These are phyloP conservation scores for Ceratina australensis DNA, from an alignment of 1,140 invertebrate genomes.

Conservation along the genomic window DNA sequence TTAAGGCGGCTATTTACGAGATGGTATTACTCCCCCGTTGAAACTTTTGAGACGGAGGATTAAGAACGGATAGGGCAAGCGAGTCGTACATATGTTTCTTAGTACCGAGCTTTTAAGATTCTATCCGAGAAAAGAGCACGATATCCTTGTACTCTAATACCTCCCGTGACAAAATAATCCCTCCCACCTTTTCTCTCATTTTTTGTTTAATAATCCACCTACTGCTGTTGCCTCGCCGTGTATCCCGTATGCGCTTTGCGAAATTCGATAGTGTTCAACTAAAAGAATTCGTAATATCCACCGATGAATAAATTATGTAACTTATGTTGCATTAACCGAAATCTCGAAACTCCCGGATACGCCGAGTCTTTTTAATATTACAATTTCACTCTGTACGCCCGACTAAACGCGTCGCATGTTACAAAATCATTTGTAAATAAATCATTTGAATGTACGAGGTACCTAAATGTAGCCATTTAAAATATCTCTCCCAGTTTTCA, in stretches of 20 bases:
- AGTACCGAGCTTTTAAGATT: constrained; percentile 5
- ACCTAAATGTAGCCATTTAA: too few relatives aligned
- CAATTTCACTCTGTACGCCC: too few relatives aligned
- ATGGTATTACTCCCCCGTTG: neutral
- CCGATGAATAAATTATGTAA: constrained; percentile 27
- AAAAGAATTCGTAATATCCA: constrained; percentile 28
- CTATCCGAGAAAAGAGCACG: neutral
- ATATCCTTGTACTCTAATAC: constrained; percentile 8
- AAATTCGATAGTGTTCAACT: constrained; percentile 17
- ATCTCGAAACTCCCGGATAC: too few relatives aligned
- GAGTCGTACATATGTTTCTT: constrained; percentile 8
- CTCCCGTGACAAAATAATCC: constrained; percentile 11
- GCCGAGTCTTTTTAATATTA: too few relatives aligned
- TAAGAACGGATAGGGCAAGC: neutral
- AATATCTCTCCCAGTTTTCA: too few relatives aligned
- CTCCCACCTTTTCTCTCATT: too few relatives aligned
- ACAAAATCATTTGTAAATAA: too few relatives aligned
- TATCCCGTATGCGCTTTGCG: constrained; percentile 26
- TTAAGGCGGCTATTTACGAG: constrained; percentile 9
- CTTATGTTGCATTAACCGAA: constrained; percentile 1
- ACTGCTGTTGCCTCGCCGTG: constrained; percentile 11
- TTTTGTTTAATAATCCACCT: constrained; percentile 27
- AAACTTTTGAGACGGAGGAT: neutral
- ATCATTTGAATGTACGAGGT: too few relatives aligned
- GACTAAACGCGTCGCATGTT: too few relatives aligned